phyloP scores from a whole-genome alignment of 1,140 invertebrate genomes.

The Aphelinus atriplicis region DNA sequence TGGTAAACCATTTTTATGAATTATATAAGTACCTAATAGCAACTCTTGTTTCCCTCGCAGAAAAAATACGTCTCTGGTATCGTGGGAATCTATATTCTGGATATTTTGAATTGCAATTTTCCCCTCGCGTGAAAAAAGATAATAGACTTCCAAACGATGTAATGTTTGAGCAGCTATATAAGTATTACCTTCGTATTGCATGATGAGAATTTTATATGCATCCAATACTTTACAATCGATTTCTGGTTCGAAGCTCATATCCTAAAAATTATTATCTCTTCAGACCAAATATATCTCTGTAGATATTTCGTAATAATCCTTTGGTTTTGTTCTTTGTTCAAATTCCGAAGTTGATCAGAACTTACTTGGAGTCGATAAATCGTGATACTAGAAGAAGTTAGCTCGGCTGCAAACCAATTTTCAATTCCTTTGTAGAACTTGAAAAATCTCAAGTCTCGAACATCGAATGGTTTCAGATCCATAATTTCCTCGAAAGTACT shows the following conservation, averaged over 20 bases:
- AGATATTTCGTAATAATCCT: background rate
- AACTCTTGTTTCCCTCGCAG: background rate
- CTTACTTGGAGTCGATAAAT: slow-evolving; percentile 15
- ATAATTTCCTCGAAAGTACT: slow-evolving; percentile 14
- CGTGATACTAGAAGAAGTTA: slow-evolving; percentile 2
- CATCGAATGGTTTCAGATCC: background rate
- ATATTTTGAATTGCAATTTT: slow-evolving; percentile 7
- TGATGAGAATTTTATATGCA: background rate
- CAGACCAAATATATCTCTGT: background rate
- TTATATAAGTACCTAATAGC: slow-evolving; percentile 10
- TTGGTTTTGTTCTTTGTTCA: background rate
- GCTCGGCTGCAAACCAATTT: background rate
- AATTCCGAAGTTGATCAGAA: background rate
- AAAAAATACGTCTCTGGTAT: slow-evolving; percentile 10
- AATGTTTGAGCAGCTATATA: slow-evolving; percentile 6
- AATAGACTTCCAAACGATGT: background rate
- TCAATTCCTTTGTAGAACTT: background rate
- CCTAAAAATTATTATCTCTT: background rate
- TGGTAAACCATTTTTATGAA: background rate
- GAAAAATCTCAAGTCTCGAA: slow-evolving; percentile 14
- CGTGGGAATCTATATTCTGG: background rate
- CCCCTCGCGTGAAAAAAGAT: slow-evolving; percentile 4
- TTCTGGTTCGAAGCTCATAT: background rate
- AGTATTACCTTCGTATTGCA: background rate
- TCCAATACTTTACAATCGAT: background rate